Percentiles rank a stretch among this genome's conserved stretches.
phyloP scores from a whole-genome alignment of 2,113 vertebrate species.

The Eudyptes chrysolophus region DNA sequence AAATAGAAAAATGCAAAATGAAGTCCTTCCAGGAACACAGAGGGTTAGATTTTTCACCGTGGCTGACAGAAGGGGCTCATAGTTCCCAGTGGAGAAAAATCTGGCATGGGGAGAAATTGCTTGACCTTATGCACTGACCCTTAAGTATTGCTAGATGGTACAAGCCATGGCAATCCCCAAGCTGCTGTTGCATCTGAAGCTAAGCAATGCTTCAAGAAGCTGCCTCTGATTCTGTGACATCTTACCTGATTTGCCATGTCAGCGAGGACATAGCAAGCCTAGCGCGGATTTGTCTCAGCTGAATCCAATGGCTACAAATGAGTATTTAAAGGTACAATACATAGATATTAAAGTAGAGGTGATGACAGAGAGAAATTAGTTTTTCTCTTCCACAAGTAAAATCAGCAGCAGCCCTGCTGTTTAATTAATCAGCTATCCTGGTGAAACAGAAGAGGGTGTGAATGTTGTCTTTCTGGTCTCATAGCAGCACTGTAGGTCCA shows the following conservation, averaged over 20 bases:
- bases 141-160: not conserved
- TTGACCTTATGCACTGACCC: not conserved
- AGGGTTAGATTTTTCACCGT: not conserved
- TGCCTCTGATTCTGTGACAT: not conserved
- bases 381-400: not conserved
- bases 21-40: not conserved
- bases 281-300: not conserved
- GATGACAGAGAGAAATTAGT: not conserved
- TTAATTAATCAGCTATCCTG: not conserved
- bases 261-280: not conserved
- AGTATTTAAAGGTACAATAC: not conserved
- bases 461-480: not conserved
- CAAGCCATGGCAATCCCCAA: not conserved
- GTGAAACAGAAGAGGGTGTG: not conserved
- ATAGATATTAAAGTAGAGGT: not conserved
- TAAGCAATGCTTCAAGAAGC: not conserved
- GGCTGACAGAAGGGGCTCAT: not conserved
- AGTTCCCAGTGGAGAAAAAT: not conserved
- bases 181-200: not conserved
- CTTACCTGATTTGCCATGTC: not conserved
- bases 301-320: not conserved
- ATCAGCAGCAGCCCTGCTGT: not conserved
- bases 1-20: not conserved
- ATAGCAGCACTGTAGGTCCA: not conserved
- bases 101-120: not conserved